Percentiles rank a stretch among this genome's conserved stretches.
Evolutionary conservation across 1,140 invertebrate species (phyloP).

Genomic region (Pogonomyrmex californicus): DNA sequence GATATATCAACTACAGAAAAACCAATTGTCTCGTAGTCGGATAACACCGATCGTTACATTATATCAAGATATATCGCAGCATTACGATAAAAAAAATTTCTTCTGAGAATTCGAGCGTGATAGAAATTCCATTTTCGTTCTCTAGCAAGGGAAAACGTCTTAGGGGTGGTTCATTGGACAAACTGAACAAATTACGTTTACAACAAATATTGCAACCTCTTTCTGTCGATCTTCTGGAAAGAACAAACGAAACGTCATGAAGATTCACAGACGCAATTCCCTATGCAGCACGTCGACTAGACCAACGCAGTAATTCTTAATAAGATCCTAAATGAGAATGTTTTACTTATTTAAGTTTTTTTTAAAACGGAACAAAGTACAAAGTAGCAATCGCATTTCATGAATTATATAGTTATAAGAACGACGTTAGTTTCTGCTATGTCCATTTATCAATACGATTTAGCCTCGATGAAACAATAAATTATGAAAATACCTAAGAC

Average conservation of each 20-base stretch:
- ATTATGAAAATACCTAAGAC: not conserved
- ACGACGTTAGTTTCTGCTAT: conserved; percentile 8
- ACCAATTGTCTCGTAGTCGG: not conserved
- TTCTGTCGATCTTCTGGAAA: not conserved
- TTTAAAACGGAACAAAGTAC: not conserved
- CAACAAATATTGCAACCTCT: not conserved
- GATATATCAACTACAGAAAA: not conserved
- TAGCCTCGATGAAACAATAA: not conserved
- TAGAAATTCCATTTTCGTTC: conserved; percentile 10
- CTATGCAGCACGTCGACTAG: not conserved
- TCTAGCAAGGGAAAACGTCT: not conserved
- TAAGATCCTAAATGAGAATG: conserved; percentile 21
- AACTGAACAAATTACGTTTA: conserved; percentile 4
- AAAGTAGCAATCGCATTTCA: conserved; percentile 2
- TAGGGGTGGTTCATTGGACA: not conserved
- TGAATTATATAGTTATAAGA: not conserved
- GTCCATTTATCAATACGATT: not conserved
- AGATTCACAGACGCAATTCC: conserved; percentile 44
- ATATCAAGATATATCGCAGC: not conserved
- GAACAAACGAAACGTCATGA: conserved; percentile 11
- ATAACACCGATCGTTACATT: not conserved
- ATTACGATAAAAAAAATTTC: not conserved
- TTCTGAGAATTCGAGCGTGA: not conserved
- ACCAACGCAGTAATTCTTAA: conserved; percentile 32
- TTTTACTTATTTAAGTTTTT: not conserved